These are phyloP conservation scores for Phaedon cochleariae DNA, from an alignment of 2,888 invertebrate genomes.

Conservation along the genomic window DNA sequence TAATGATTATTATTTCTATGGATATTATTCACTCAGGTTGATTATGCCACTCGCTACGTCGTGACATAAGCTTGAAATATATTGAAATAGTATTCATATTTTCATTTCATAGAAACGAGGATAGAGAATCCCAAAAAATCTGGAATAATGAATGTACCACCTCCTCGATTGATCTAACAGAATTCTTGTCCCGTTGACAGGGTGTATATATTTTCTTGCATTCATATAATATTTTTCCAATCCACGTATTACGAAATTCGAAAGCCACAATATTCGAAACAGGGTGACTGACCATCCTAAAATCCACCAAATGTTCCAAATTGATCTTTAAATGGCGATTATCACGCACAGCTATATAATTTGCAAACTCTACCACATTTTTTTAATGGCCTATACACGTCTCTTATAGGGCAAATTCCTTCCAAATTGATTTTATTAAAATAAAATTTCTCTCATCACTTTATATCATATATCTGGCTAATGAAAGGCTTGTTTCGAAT, in stretches of 20 bases:
- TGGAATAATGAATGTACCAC: too few relatives aligned
- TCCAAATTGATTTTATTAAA: conserved; percentile 13
- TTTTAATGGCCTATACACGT: conserved; percentile 10
- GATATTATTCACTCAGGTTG: too few relatives aligned
- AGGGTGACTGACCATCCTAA: conserved; percentile 35
- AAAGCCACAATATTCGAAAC: conserved; percentile 14
- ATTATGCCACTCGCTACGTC: too few relatives aligned
- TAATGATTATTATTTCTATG: too few relatives aligned
- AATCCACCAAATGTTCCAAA: conserved; percentile 31
- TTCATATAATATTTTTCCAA: neutral
- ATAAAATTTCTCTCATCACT: conserved; percentile 27
- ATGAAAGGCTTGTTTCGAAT: neutral
- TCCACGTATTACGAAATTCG: conserved; percentile 21
- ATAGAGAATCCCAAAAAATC: too few relatives aligned
- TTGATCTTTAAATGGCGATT: conserved; percentile 27
- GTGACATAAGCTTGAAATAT: too few relatives aligned
- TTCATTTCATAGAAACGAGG: too few relatives aligned
- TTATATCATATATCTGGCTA: conserved; percentile 3
- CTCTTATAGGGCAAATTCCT: conserved; percentile 16
- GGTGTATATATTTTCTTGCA: too few relatives aligned
- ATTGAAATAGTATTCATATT: too few relatives aligned
- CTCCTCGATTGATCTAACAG: too few relatives aligned
- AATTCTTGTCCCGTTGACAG: too few relatives aligned
- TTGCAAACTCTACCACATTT: conserved; percentile 15
- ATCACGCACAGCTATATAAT: conserved; percentile 35